phyloP scores from a whole-genome alignment of 2,888 invertebrate genomes.

The Eristalis pertinax region DNA sequence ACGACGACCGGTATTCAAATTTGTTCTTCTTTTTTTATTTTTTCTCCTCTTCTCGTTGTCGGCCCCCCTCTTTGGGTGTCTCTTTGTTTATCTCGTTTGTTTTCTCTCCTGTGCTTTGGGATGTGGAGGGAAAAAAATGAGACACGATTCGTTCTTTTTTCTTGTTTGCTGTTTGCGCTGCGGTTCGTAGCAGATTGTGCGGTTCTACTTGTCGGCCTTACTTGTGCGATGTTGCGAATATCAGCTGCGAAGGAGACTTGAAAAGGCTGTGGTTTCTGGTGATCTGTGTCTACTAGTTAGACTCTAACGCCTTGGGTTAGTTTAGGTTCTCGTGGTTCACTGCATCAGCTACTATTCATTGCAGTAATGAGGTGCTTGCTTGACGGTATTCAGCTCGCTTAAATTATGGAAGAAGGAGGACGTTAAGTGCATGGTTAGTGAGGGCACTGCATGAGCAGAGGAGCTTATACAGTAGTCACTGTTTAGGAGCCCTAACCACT shows the following conservation, averaged over 20 bases:
- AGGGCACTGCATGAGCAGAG: too few relatives aligned
- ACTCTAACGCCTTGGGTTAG: too few relatives aligned
- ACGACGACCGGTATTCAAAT: conserved; percentile 59
- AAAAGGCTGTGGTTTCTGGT: too few relatives aligned
- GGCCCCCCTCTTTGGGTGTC: conserved; percentile 3
- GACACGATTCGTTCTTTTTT: neutral
- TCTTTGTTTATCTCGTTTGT: conserved; percentile 7
- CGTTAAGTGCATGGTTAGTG: too few relatives aligned
- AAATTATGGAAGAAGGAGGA: too few relatives aligned
- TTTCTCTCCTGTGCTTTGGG: neutral
- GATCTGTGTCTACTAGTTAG: too few relatives aligned
- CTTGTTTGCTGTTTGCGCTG: neutral
- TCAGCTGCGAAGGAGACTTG: neutral
- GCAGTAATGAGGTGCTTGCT: too few relatives aligned
- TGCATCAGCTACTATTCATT: too few relatives aligned
- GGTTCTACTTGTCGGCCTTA: neutral
- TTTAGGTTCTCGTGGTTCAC: too few relatives aligned
- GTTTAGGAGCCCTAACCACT: too few relatives aligned
- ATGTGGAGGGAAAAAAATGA: neutral
- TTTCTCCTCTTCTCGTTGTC: conserved; percentile 19
- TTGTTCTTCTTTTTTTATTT: conserved; percentile 2
- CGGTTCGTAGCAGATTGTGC: neutral
- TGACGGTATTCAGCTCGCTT: too few relatives aligned
- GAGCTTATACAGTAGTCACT: too few relatives aligned
- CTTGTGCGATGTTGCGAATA: neutral